Percentiles rank a stretch among this genome's conserved stretches.
Evolutionary conservation across 2,113 vertebrate genomes (phyloP).

Genomic region (Sinosuthora webbiana): DNA sequence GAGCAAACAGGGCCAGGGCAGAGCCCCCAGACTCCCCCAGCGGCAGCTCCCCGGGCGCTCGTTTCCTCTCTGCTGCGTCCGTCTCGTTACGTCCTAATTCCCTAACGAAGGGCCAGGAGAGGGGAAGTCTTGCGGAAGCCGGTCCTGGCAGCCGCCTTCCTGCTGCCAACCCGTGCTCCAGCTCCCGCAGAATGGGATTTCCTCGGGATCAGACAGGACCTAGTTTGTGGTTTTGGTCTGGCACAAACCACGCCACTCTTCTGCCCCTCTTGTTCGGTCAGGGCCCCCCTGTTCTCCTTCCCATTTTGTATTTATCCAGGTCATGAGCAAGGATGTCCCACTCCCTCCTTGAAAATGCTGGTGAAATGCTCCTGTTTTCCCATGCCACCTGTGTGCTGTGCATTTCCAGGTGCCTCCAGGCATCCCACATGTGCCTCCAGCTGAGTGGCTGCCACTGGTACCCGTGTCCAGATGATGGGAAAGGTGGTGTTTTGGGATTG

Average conservation of each 20-base stretch:
- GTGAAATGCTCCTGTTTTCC: background rate
- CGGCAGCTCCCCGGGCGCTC: background rate
- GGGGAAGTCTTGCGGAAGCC: constrained; percentile 57
- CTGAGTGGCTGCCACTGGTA: background rate
- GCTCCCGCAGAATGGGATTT: background rate
- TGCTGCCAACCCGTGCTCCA: rapidly evolving
- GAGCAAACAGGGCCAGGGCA: background rate
- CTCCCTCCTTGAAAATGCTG: background rate
- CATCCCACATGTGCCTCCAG: background rate
- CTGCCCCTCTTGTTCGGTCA: background rate
- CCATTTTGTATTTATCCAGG: background rate
- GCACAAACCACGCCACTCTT: rapidly evolving
- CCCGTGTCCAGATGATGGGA: background rate
- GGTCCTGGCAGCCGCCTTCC: background rate
- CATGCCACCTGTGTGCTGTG: rapidly evolving
- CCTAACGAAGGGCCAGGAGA: constrained; percentile 25
- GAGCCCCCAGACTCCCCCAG: background rate
- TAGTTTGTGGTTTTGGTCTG: rapidly evolving
- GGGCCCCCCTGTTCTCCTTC: background rate
- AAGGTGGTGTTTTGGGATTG: background rate
- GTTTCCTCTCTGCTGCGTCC: constrained; percentile 5
- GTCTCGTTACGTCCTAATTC: constrained; percentile 15
- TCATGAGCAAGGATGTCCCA: rapidly evolving
- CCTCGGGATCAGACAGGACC: rapidly evolving
- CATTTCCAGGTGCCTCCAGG: background rate